These are phyloP conservation scores for Crotalus viridis DNA, from an alignment of 2,113 vertebrate genomes.

Conservation along the genomic window DNA sequence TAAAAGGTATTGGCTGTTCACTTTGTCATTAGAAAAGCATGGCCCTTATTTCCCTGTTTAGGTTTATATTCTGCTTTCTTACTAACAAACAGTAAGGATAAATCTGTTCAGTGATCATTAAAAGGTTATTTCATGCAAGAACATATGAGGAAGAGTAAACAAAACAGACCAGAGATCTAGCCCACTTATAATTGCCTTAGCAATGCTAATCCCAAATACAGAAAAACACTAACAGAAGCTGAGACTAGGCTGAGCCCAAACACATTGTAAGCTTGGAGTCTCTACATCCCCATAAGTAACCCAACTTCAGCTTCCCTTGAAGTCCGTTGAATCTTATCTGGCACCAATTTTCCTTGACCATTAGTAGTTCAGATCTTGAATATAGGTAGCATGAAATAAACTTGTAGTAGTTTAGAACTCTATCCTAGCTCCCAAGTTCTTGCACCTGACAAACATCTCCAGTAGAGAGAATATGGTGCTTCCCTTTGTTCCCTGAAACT, in stretches of 20 bases:
- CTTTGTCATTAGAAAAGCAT: background rate
- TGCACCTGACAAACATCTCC: too few species aligned
- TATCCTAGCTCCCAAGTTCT: too few species aligned
- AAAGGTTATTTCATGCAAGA: too few species aligned
- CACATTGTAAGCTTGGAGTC: too few species aligned
- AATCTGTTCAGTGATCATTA: background rate
- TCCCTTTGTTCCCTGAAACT: background rate
- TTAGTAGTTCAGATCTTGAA: too few species aligned
- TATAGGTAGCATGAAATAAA: too few species aligned
- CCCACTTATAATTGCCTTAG: background rate
- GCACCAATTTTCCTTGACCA: too few species aligned
- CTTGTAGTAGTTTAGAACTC: too few species aligned
- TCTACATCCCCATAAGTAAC: too few species aligned
- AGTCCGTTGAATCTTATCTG: too few species aligned
- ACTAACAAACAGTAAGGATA: background rate
- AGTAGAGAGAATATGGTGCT: background rate
- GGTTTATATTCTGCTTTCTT: background rate
- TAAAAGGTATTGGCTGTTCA: background rate
- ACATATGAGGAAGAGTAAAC: background rate
- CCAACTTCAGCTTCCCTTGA: too few species aligned
- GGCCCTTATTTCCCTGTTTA: background rate
- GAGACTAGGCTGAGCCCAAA: too few species aligned
- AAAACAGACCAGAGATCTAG: background rate
- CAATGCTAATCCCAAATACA: accelerated
- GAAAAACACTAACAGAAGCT: background rate